These are phyloP conservation scores for Sinonovacula constricta DNA, from an alignment of 1,140 invertebrate species.

Conservation along the genomic window DNA sequence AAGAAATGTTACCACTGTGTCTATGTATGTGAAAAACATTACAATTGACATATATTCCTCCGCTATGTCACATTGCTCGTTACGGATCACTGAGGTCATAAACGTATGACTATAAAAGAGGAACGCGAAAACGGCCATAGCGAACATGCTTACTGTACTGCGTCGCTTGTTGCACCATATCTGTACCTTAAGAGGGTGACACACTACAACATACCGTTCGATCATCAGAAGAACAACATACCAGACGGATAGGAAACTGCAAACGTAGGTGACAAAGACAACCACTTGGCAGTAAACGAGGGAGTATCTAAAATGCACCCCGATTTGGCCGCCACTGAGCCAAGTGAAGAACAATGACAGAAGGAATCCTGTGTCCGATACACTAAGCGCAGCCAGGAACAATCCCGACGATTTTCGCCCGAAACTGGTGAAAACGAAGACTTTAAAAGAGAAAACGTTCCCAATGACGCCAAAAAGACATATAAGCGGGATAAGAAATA, in stretches of 20 bases:
- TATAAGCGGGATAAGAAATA: slow-evolving; percentile 77
- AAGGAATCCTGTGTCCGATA: slow-evolving; percentile 81
- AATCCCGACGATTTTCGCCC: slow-evolving; percentile 82
- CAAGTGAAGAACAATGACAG: slow-evolving; percentile 80
- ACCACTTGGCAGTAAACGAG: slow-evolving; percentile 10
- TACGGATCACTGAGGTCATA: neutral
- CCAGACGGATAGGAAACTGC: slow-evolving; percentile 76
- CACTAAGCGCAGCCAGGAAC: slow-evolving; percentile 82
- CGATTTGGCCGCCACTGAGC: slow-evolving; percentile 78
- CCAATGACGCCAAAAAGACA: slow-evolving; percentile 81
- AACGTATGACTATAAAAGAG: neutral
- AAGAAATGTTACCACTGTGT: neutral
- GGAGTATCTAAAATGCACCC: neutral
- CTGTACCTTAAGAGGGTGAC: neutral
- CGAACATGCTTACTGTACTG: neutral
- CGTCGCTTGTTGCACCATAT: neutral
- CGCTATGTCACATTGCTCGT: neutral
- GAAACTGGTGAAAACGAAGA: slow-evolving; percentile 81
- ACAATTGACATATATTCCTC: neutral
- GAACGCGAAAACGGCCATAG: neutral
- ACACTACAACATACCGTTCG: slow-evolving; percentile 75
- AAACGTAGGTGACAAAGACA: slow-evolving; percentile 73
- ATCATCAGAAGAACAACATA: slow-evolving; percentile 76
- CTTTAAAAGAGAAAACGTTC: slow-evolving; percentile 81
- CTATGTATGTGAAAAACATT: neutral